Conservation (phyloP, 2,888 invertebrate species). For the Scotopteryx bipunctaria region DNA sequence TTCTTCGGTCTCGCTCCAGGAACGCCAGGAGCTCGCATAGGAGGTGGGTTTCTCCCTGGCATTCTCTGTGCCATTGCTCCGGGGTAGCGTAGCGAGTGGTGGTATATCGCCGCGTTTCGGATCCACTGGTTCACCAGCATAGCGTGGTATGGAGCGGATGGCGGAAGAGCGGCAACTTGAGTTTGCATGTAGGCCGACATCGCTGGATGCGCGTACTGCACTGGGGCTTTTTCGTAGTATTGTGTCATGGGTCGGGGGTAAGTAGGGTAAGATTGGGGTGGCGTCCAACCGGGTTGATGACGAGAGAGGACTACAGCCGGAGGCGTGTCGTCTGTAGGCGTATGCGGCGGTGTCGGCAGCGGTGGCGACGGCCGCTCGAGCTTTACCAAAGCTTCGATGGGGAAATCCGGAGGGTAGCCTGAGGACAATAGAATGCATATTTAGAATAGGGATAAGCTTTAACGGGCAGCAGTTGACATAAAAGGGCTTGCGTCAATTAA, state of each 20-base stretch:
- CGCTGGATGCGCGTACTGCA: constrained; percentile 64
- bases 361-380: constrained; percentile 84
- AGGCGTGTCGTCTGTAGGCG: constrained; percentile 86
- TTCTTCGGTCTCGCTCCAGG: constrained; percentile 87
- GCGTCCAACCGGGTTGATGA: constrained; percentile 67
- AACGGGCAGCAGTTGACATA: not conserved
- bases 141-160: constrained; percentile 80
- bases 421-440: constrained; percentile 37
- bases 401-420: constrained; percentile 85
- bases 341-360: constrained; percentile 88
- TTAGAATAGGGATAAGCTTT: constrained; percentile 5
- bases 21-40: constrained; percentile 80
- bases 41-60: constrained; percentile 80
- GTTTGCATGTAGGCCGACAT: constrained; percentile 77
- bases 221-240: constrained; percentile 72
- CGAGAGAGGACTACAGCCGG: constrained; percentile 75
- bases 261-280: constrained; percentile 64
- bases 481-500: no score
- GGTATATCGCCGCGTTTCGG: constrained; percentile 87
- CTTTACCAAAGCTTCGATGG: constrained; percentile 83
- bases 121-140: constrained; percentile 90
- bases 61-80: constrained; percentile 76
- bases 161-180: constrained; percentile 74
- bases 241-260: constrained; percentile 70
- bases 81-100: constrained; percentile 80